Conservation (phyloP, 2,888 invertebrate genomes). For the Arenicola marina region DNA sequence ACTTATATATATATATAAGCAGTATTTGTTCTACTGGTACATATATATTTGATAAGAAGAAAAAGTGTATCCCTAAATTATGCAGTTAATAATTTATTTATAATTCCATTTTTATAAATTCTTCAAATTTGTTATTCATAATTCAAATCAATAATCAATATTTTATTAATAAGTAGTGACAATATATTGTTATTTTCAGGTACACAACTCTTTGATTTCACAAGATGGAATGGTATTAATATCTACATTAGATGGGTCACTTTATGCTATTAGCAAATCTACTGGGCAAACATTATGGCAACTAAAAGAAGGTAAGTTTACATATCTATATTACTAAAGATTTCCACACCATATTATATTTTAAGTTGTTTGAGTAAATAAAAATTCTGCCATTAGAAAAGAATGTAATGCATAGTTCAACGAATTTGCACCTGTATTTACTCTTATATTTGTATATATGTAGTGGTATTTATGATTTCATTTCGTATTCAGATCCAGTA, state of each 20-base stretch:
- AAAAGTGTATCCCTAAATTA: too few relatives aligned
- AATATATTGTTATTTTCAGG: too few relatives aligned
- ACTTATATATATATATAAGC: too few relatives aligned
- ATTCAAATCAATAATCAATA: too few relatives aligned
- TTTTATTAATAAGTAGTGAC: too few relatives aligned
- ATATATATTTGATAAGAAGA: too few relatives aligned
- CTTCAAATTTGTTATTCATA: too few relatives aligned
- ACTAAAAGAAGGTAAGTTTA: conserved; percentile 74
- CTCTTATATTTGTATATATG: neutral
- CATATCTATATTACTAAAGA: neutral
- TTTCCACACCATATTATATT: neutral
- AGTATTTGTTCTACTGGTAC: too few relatives aligned
- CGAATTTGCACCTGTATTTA: neutral
- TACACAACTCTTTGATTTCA: neutral
- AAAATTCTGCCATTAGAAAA: neutral
- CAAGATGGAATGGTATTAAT: conserved; percentile 66
- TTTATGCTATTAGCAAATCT: conserved; percentile 85
- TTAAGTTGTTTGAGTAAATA: neutral
- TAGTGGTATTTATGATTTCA: neutral
- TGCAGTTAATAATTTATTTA: too few relatives aligned
- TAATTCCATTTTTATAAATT: too few relatives aligned
- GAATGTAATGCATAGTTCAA: neutral
- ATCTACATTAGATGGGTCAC: conserved; percentile 89
- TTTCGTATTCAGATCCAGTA: conserved; percentile 74
- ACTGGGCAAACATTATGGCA: conserved; percentile 88